A percentile compares a stretch with the other conserved stretches of the same genome.
Conservation (phyloP, 2,113 vertebrate species). For the Pelobates fuscus region DNA sequence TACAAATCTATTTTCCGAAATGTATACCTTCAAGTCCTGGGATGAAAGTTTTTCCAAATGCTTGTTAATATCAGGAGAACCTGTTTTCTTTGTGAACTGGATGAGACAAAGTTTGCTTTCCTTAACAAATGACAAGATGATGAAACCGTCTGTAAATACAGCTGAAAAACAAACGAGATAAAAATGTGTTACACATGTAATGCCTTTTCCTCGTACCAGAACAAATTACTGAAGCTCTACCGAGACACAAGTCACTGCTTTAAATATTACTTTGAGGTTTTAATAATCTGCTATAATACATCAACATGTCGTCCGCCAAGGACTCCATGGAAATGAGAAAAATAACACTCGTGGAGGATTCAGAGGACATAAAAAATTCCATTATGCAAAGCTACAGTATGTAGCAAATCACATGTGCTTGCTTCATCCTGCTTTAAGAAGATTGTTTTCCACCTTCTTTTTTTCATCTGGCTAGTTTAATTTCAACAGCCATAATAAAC, state of each 20-base stretch:
- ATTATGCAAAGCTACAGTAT: constrained; percentile 44
- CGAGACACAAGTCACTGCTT: constrained; percentile 50
- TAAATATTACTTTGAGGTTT: constrained; percentile 54
- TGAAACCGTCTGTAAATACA: constrained; percentile 83
- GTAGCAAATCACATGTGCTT: constrained; percentile 35
- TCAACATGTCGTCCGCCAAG: constrained; percentile 52
- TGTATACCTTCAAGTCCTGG: constrained; percentile 83
- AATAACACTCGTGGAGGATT: constrained; percentile 55
- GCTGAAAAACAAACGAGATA: constrained; percentile 69
- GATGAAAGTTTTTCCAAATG: constrained; percentile 84
- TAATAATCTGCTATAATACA: constrained; percentile 57
- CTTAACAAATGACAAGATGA: constrained; percentile 89
- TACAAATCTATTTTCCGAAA: no score
- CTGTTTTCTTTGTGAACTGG: constrained; percentile 82
- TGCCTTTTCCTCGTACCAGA: constrained; percentile 47
- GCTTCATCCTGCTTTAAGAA: constrained; percentile 29
- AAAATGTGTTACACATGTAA: constrained; percentile 52
- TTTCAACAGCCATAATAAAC: constrained; percentile 6
- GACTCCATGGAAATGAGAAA: constrained; percentile 55
- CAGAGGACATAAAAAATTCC: constrained; percentile 58
- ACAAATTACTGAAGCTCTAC: constrained; percentile 49
- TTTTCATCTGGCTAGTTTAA: constrained; percentile 11
- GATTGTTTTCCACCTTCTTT: constrained; percentile 21
- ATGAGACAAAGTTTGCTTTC: constrained; percentile 85
- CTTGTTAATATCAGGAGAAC: constrained; percentile 73